Conservation (phyloP, 2,888 invertebrate species). For the Stramonita haemastoma region DNA sequence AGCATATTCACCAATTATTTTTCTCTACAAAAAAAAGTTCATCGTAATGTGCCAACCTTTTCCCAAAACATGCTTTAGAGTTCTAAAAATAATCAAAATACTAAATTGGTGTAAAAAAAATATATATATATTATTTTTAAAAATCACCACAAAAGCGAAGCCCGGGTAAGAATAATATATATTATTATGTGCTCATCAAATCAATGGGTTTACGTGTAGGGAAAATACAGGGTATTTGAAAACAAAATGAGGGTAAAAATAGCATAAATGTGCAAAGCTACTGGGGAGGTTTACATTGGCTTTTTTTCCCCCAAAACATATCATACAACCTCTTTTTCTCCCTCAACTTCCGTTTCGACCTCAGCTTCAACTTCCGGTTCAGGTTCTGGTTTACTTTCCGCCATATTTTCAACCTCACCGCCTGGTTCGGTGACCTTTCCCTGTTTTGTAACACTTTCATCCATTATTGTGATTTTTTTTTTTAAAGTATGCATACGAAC, state of each 20-base stretch:
- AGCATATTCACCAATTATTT: too few species aligned
- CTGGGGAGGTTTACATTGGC: not conserved
- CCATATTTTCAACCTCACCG: not conserved
- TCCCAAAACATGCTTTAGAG: too few species aligned
- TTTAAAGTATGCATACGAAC: not conserved
- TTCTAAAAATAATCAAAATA: too few species aligned
- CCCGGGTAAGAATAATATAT: not conserved
- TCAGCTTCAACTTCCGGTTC: constrained; percentile 1
- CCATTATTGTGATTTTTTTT: not conserved
- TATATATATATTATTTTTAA: too few species aligned
- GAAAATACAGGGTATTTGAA: not conserved
- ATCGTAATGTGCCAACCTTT: too few species aligned
- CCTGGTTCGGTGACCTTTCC: not conserved
- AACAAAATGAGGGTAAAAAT: too few species aligned
- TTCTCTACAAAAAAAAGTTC: too few species aligned
- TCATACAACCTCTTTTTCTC: constrained; percentile 3
- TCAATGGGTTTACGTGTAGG: too few species aligned
- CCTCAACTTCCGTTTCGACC: not conserved
- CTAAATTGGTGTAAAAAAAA: too few species aligned
- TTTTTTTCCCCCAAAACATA: not conserved
- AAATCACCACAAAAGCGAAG: too few species aligned
- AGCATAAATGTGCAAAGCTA: not conserved
- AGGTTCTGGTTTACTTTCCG: not conserved
- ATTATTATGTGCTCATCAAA: not conserved
- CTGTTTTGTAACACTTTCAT: not conserved